phyloP scores from a whole-genome alignment of 2,888 invertebrate species.

The Tenthredo mesomela region DNA sequence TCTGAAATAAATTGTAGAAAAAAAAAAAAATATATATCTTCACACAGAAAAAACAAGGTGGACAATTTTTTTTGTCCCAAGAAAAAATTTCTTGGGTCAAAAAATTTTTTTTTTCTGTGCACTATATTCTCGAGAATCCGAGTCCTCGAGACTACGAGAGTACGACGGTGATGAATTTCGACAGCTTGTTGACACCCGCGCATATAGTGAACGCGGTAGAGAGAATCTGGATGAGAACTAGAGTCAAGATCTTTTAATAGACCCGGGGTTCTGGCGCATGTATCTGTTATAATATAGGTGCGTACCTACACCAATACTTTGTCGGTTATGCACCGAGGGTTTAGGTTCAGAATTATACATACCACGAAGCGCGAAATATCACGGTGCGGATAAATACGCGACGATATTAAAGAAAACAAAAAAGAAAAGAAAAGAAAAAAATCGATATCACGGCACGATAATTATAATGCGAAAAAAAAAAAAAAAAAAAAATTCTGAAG shows the following conservation, averaged over 20 bases:
- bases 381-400: no score
- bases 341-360: slow-evolving; percentile 21
- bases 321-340: slow-evolving; percentile 2
- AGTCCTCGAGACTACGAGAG: not conserved
- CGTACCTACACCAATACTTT: not conserved
- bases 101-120: no score
- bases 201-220: not conserved
- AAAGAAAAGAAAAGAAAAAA: no score
- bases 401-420: no score
- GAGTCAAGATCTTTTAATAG: slow-evolving; percentile 26
- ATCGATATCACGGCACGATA: not conserved
- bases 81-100: no score
- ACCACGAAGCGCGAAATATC: no score
- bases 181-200: not conserved
- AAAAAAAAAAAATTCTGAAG: not conserved
- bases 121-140: not conserved
- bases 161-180: not conserved
- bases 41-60: no score
- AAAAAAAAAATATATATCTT: not conserved
- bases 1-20: no score
- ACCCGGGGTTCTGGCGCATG: not conserved
- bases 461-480: not conserved
- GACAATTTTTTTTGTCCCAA: no score
- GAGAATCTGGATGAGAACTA: not conserved
- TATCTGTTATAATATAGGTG: not conserved